Evolutionary conservation across 2,888 invertebrate genomes (phyloP).

Genomic region (Tridacna gigas): DNA sequence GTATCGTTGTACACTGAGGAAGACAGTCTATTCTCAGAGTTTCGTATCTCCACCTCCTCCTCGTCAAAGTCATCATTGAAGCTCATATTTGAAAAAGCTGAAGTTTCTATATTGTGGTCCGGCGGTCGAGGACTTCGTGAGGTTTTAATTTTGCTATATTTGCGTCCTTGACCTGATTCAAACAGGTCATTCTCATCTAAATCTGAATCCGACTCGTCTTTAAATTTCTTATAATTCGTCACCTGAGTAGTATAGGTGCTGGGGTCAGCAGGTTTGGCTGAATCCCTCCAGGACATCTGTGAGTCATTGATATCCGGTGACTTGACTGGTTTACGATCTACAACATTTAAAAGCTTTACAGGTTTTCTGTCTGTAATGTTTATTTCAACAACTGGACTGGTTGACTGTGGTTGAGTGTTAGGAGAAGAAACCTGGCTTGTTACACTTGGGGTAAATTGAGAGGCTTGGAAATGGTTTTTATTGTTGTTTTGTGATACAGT

Average conservation of each 20-base stretch:
- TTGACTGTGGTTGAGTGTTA: slow-evolving; percentile 11
- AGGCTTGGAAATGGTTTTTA: slow-evolving; percentile 15
- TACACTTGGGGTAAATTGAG: slow-evolving; percentile 25
- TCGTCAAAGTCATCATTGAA: slow-evolving; percentile 80
- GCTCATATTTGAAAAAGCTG: slow-evolving; percentile 81
- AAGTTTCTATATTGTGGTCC: slow-evolving; percentile 70
- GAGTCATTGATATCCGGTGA: slow-evolving; percentile 30
- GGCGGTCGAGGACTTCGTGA: slow-evolving; percentile 60
- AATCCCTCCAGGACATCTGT: not conserved
- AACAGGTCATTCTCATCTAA: slow-evolving; percentile 51
- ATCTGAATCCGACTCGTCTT: slow-evolving; percentile 59
- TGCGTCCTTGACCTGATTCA: slow-evolving; percentile 58
- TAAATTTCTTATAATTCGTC: slow-evolving; percentile 57
- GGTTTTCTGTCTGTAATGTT: slow-evolving; percentile 6
- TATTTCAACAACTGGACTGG: slow-evolving; percentile 33
- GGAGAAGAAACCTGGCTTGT: slow-evolving; percentile 41
- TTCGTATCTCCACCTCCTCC: slow-evolving; percentile 55
- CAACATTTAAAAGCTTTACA: not conserved
- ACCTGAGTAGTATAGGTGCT: not conserved
- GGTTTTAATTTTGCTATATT: slow-evolving; percentile 64
- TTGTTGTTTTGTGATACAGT: slow-evolving; percentile 15
- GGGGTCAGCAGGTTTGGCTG: not conserved
- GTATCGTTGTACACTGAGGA: slow-evolving; percentile 46
- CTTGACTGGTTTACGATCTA: slow-evolving; percentile 10
- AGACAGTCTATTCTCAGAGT: slow-evolving; percentile 27